phyloP scores from a whole-genome alignment of 1,140 invertebrate species.

The Trinorchestia longiramus region DNA sequence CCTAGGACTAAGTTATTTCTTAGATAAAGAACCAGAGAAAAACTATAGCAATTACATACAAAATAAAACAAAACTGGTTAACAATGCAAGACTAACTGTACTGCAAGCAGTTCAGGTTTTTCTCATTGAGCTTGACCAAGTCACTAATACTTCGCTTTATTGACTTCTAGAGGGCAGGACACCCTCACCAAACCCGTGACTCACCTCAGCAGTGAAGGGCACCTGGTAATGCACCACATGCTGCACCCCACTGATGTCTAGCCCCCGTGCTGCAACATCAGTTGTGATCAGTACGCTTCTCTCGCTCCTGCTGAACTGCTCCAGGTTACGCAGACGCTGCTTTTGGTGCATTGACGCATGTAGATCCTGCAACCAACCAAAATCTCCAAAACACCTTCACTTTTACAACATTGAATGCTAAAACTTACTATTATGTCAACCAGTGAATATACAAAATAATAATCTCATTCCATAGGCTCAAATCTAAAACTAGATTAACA shows the following conservation, averaged over 20 bases:
- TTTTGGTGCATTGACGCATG: slow-evolving; percentile 97
- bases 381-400: not conserved
- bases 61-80: too few relatives aligned
- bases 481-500: not conserved
- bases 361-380: slow-evolving; percentile 74
- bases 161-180: not conserved
- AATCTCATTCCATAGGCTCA: too few relatives aligned
- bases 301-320: slow-evolving; percentile 84
- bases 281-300: slow-evolving; percentile 91
- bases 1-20: too few relatives aligned
- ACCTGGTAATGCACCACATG: slow-evolving; percentile 99
- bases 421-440: too few relatives aligned
- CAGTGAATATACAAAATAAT: too few relatives aligned
- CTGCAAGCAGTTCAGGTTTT: too few relatives aligned
- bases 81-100: too few relatives aligned
- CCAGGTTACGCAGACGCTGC: slow-evolving; percentile 93
- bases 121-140: not conserved
- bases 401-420: not conserved
- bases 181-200: not conserved
- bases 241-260: slow-evolving; percentile 94
- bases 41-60: too few relatives aligned
- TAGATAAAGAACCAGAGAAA: too few relatives aligned
- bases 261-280: slow-evolving; percentile 95
- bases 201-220: slow-evolving; percentile 90
- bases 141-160: not conserved